Conservation (phyloP, 2,888 invertebrate genomes). For the Nesidiocoris tenuis region DNA sequence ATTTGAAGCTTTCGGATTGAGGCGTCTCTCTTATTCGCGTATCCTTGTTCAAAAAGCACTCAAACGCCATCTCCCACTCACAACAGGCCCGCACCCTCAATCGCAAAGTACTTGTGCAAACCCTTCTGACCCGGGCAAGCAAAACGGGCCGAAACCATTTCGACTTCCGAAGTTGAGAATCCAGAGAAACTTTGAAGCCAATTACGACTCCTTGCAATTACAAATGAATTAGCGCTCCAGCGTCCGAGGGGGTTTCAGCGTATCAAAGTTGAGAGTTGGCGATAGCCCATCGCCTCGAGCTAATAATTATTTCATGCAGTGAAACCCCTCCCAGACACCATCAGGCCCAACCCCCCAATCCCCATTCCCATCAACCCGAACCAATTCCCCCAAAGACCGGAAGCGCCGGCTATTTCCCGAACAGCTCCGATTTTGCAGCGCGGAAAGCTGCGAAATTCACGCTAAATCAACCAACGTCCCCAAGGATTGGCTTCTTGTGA, state of each 20-base stretch:
- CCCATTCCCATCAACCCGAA: neutral
- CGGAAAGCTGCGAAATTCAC: neutral
- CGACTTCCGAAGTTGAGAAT: slow-evolving; percentile 21
- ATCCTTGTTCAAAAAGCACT: too few relatives aligned
- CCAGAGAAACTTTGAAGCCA: slow-evolving; percentile 21
- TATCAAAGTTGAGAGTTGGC: slow-evolving; percentile 15
- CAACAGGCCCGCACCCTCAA: too few relatives aligned
- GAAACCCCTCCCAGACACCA: neutral
- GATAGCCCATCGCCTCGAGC: slow-evolving; percentile 9
- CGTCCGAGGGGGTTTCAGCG: neutral
- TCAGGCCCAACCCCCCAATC: too few relatives aligned
- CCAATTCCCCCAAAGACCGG: neutral
- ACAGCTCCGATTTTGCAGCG: neutral
- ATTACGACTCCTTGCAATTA: slow-evolving; percentile 23
- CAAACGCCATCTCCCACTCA: too few relatives aligned
- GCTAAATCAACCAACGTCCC: neutral
- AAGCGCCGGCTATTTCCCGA: neutral
- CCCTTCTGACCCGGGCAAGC: neutral
- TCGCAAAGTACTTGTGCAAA: neutral
- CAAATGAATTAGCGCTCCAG: slow-evolving; percentile 26
- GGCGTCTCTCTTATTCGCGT: too few relatives aligned
- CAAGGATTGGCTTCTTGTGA: neutral
- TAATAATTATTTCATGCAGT: slow-evolving; percentile 21
- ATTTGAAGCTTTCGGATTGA: too few relatives aligned
- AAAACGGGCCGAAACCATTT: slow-evolving; percentile 18